A percentile compares a stretch with the other conserved stretches of the same genome.
Conservation (phyloP, 2,888 invertebrate genomes). For the Orthosia incerta region DNA sequence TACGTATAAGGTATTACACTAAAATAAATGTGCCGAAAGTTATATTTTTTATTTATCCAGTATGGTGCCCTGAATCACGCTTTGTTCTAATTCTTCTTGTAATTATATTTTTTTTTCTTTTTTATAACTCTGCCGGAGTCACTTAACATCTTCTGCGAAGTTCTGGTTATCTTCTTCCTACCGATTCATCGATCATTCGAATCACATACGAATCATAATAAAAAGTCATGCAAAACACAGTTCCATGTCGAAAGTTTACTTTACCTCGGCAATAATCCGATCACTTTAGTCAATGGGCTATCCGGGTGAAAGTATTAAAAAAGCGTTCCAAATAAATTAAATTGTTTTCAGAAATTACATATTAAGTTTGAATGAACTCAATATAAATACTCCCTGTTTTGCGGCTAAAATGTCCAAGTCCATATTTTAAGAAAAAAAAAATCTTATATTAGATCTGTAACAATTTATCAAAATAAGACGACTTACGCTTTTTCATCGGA, state of each 20-base stretch:
- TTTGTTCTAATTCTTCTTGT: background rate
- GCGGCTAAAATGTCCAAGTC: constrained; percentile 3
- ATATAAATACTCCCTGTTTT: constrained; percentile 30
- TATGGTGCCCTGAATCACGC: background rate
- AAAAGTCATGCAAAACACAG: constrained; percentile 54
- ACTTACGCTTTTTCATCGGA: constrained; percentile 93
- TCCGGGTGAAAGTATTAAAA: constrained; percentile 88
- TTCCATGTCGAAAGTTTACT: constrained; percentile 80
- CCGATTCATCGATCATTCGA: too few species aligned
- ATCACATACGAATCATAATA: constrained; percentile 9
- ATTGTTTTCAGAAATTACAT: constrained; percentile 17
- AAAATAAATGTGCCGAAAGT: background rate
- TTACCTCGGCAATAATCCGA: constrained; percentile 98
- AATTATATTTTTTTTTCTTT: background rate
- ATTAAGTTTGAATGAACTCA: constrained; percentile 3
- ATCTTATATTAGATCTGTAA: background rate
- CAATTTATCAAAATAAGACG: constrained; percentile 10
- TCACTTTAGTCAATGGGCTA: constrained; percentile 97
- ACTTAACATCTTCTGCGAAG: background rate
- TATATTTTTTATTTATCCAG: background rate
- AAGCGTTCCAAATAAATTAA: constrained; percentile 74
- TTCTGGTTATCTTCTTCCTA: background rate
- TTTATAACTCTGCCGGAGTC: background rate
- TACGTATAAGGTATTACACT: background rate
- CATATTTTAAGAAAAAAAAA: background rate